Percentiles rank a stretch among this genome's conserved stretches.
Evolutionary conservation across 1,140 invertebrate species (phyloP).

Genomic region (Acromyrmex heyeri): DNA sequence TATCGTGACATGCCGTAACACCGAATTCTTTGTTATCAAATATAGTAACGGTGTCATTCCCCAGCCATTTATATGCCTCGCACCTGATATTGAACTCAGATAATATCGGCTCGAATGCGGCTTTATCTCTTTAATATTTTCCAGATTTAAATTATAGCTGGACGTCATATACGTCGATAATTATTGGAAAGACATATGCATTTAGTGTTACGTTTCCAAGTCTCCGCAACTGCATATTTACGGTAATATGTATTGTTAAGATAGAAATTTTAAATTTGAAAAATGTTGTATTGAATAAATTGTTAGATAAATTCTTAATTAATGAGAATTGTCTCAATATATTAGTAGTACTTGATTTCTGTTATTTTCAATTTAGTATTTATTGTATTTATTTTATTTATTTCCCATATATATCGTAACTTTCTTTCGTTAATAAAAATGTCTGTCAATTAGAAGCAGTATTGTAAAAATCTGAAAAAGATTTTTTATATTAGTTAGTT

Average conservation of each 20-base stretch:
- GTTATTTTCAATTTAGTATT: not conserved
- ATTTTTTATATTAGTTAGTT: not conserved
- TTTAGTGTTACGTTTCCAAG: conserved; percentile 8
- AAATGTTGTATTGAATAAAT: conserved; percentile 1
- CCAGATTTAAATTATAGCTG: conserved; percentile 58
- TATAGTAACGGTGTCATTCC: conserved; percentile 8
- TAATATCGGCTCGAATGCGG: conserved; percentile 49
- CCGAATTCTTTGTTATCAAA: conserved; percentile 62
- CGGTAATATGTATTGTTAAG: not conserved
- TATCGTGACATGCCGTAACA: conserved; percentile 39
- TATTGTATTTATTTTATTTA: not conserved
- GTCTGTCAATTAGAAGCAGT: not conserved
- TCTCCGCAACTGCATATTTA: not conserved
- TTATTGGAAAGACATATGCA: not conserved
- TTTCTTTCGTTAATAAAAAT: not conserved
- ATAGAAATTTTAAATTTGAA: not conserved
- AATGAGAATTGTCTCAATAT: not conserved
- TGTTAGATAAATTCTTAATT: not conserved
- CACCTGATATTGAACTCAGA: conserved; percentile 14
- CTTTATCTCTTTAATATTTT: conserved; percentile 52
- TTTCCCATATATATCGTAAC: not conserved
- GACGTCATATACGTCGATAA: not conserved
- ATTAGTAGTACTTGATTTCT: not conserved
- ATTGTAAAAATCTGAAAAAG: not conserved
- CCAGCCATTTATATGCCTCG: conserved; percentile 10